Evolutionary conservation across 2,113 vertebrate genomes (phyloP), one percentile per base, ranked within the genome.

Genomic region (Psephotus haematonotus): DNA sequence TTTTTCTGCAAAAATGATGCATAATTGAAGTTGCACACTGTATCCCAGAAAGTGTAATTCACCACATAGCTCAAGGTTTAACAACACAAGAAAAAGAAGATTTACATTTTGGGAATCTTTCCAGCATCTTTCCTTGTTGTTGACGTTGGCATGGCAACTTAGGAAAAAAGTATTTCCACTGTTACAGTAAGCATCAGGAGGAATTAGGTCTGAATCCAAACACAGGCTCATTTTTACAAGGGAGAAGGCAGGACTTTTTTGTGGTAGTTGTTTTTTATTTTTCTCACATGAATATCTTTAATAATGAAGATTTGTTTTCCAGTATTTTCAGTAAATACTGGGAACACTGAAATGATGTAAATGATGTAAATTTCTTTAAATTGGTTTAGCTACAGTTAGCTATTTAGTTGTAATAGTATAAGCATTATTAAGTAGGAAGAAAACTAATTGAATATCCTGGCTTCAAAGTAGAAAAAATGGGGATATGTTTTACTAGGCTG

Each of bases 81-180:
- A 65, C 44, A 91, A 77, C 12, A 10, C 35, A 81, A 85, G 62
- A 35, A 89, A 95, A 89, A 72, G 44, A 43, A 82, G 41, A 43
- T 94, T 71, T 74, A 94, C 19, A 23, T 94, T 91, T 94, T 86
- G 46, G 60, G 62, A 87, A 41, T 76, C 46, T 87, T 71, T 86
- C 72, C 24, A 79, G 53, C 79, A 43, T 87, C 63, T 88, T 88
- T 70, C 47, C 35, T 88, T 17, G 4, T 82, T 95, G 97, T 94
- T 94, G 37, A 64, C 82, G 57, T 94, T 97, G 91, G 69, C 92
- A 59, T 81, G 41, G 46, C 47, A 80, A 71, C 72, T 31, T 68
- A 82, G 29, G 50, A 25, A 46, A 63, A 93, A 64, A 81, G 75
- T 79, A 71, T 68, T 94, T 67, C 72, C 69, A 65, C 75, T 77